These are phyloP conservation scores for Heteromyza rotundicornis DNA, from an alignment of 2,888 invertebrate genomes.

Conservation along the genomic window DNA sequence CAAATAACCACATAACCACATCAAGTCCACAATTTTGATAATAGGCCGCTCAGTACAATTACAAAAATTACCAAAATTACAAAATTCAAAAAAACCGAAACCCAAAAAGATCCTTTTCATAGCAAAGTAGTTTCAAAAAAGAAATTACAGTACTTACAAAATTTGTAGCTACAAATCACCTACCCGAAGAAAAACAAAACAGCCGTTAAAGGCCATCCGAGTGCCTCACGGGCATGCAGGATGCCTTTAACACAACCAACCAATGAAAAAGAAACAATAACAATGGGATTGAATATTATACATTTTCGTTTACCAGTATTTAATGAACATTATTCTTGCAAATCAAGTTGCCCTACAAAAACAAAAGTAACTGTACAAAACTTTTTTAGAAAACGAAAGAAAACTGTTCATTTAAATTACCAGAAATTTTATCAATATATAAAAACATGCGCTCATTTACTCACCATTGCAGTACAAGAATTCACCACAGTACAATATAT, in stretches of 20 bases:
- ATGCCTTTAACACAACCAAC: neutral
- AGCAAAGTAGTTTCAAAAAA: too few species aligned
- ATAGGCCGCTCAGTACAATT: too few species aligned
- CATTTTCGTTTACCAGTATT: constrained; percentile 65
- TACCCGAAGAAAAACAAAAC: too few species aligned
- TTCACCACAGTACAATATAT: neutral
- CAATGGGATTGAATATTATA: constrained; percentile 64
- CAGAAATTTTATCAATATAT: too few species aligned
- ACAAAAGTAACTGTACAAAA: constrained; percentile 28
- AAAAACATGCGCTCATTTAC: constrained; percentile 1
- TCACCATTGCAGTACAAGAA: neutral
- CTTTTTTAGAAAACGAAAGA: constrained; percentile 39
- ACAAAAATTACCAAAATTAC: neutral
- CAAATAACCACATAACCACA: too few species aligned
- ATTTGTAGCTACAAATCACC: too few species aligned
- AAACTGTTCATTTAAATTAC: constrained; percentile 50
- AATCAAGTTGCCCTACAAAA: too few species aligned
- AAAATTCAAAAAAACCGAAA: too few species aligned
- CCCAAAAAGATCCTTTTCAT: constrained; percentile 23
- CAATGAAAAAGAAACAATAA: constrained; percentile 3
- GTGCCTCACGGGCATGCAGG: too few species aligned
- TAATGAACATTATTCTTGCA: constrained; percentile 61
- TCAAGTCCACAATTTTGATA: too few species aligned
- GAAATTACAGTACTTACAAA: too few species aligned
- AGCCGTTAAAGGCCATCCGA: too few species aligned